Percentiles rank a stretch among this genome's conserved stretches.
These are phyloP conservation scores for Propithecus deckenii DNA, from an alignment of 2,797 vertebrate species.

Conservation along the genomic window DNA sequence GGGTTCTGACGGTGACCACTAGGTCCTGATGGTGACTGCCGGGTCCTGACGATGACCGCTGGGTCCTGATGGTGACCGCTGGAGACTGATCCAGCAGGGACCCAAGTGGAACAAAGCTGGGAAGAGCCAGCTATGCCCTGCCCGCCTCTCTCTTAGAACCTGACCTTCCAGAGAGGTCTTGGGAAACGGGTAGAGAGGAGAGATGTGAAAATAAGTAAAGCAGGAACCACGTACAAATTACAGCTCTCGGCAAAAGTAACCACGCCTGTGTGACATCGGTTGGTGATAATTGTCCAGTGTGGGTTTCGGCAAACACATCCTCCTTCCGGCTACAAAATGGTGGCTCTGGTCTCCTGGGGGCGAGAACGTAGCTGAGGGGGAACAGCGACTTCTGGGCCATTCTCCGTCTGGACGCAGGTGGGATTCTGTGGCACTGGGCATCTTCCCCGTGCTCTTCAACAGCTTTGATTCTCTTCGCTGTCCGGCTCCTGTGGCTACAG, in stretches of 20 bases:
- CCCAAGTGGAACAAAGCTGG: neutral
- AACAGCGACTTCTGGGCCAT: fast-evolving
- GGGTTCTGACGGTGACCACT: no score
- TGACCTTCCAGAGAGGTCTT: neutral
- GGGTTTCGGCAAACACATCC: neutral
- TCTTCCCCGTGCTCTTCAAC: fast-evolving
- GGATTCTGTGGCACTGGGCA: neutral
- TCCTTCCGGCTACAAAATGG: neutral
- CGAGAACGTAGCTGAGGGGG: fast-evolving
- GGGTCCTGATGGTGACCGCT: no score
- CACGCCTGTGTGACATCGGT: neutral
- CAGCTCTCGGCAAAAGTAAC: neutral
- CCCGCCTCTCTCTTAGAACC: neutral
- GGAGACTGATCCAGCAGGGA: neutral
- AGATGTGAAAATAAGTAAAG: neutral
- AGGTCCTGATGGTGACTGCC: no score
- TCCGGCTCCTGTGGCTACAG: fast-evolving
- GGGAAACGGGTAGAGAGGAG: neutral
- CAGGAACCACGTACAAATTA: neutral
- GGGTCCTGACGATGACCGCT: no score
- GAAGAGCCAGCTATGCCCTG: neutral
- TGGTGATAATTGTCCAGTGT: fast-evolving
- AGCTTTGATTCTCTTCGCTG: fast-evolving
- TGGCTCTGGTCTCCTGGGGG: neutral
- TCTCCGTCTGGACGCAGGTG: neutral